A percentile compares a stretch with the other conserved stretches of the same genome.
Conservation (phyloP, 2,888 invertebrate species). For the Macrophya annulata region DNA sequence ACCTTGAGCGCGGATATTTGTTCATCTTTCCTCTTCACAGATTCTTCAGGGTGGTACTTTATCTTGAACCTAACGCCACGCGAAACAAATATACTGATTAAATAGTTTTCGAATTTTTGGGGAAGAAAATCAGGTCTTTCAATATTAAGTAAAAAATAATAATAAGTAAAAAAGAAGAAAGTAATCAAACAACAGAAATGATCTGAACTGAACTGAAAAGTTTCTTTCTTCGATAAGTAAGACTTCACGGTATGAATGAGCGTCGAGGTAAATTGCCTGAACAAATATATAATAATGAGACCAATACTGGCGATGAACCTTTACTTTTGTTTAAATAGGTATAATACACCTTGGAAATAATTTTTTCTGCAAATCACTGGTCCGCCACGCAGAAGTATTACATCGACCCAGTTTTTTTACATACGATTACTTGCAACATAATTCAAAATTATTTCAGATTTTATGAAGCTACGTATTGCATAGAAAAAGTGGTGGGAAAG, state of each 20-base stretch:
- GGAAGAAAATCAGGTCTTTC: background rate
- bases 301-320: too few species aligned
- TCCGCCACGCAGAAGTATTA: too few species aligned
- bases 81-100: constrained; percentile 64
- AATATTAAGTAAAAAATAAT: background rate
- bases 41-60: constrained; percentile 99
- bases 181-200: background rate
- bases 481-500: too few species aligned
- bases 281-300: too few species aligned
- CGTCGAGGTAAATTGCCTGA: background rate
- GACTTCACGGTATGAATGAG: background rate
- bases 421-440: too few species aligned
- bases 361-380: too few species aligned
- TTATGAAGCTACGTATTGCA: too few species aligned
- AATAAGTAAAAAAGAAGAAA: background rate
- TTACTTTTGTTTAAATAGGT: too few species aligned
- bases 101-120: background rate
- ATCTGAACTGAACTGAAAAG: background rate
- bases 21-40: constrained; percentile 93
- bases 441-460: too few species aligned
- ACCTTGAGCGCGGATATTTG: constrained; percentile 91
- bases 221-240: background rate
- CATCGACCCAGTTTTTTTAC: too few species aligned
- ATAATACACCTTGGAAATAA: too few species aligned
- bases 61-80: constrained; percentile 94